phyloP scores from a whole-genome alignment of 1,140 invertebrate species.

The Drosophila kikkawai region DNA sequence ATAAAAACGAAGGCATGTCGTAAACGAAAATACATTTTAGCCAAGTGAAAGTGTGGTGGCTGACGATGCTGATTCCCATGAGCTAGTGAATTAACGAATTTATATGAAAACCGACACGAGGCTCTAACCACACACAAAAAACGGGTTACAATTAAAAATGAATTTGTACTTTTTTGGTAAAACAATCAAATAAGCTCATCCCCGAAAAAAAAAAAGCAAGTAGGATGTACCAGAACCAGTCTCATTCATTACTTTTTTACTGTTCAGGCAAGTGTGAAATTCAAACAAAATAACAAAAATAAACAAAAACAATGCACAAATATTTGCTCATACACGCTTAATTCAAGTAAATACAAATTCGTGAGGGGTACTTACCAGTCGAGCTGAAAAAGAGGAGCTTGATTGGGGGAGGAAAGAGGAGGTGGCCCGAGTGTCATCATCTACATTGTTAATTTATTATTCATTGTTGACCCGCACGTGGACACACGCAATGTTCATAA shows the following conservation, averaged over 20 bases:
- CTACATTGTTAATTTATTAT: constrained; percentile 54
- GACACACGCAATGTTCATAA: constrained; percentile 41
- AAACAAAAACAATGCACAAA: constrained; percentile 68
- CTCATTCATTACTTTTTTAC: constrained; percentile 8
- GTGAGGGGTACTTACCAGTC: constrained; percentile 63
- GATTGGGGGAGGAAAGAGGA: background rate
- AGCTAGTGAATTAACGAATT: constrained; percentile 23
- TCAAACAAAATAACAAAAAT: constrained; percentile 23
- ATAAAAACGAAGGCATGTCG: constrained; percentile 7
- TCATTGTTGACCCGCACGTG: constrained; percentile 52
- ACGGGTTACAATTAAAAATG: constrained; percentile 61
- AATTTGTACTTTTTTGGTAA: constrained; percentile 52
- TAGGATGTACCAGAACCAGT: constrained; percentile 23
- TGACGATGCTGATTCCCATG: constrained; percentile 30
- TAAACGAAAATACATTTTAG: constrained; percentile 13
- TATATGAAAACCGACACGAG: constrained; percentile 32
- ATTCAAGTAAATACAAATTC: constrained; percentile 51
- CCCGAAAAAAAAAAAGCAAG: constrained; percentile 2
- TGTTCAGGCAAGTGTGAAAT: constrained; percentile 51
- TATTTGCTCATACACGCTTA: constrained; percentile 74
- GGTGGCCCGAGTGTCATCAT: constrained; percentile 34
- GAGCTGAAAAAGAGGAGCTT: constrained; percentile 53
- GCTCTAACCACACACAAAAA: constrained; percentile 32
- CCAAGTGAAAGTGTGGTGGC: constrained; percentile 39
- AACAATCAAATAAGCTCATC: constrained; percentile 4